A percentile compares a stretch with the other conserved stretches of the same genome.
Evolutionary conservation across 1,140 invertebrate species (phyloP).

Genomic region (Diachasma alloeum): DNA sequence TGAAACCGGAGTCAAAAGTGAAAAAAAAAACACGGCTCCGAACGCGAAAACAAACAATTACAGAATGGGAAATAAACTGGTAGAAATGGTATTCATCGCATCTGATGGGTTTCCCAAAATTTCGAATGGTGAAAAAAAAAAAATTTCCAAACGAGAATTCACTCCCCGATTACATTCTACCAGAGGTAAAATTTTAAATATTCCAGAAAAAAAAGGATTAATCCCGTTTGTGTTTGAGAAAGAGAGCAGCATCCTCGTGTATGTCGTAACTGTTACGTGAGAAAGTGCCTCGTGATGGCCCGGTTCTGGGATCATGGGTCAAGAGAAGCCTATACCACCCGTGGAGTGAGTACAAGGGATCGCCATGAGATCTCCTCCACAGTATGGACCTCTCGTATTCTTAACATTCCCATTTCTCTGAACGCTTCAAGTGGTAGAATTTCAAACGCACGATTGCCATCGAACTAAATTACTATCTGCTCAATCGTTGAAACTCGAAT

Average conservation of each 20-base stretch:
- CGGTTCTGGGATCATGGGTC: constrained; percentile 59
- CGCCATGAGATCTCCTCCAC: constrained; percentile 8
- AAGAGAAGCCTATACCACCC: constrained; percentile 51
- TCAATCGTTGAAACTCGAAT: neutral
- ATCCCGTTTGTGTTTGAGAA: neutral
- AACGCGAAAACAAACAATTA: neutral
- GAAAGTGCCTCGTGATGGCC: constrained; percentile 55
- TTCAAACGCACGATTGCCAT: constrained; percentile 7
- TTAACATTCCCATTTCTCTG: neutral
- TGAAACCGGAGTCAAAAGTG: neutral
- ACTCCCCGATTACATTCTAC: neutral
- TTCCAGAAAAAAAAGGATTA: neutral
- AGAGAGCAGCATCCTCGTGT: constrained; percentile 8
- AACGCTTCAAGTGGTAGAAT: constrained; percentile 1
- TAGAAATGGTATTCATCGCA: neutral
- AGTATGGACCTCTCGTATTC: neutral
- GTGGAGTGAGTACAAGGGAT: constrained; percentile 4
- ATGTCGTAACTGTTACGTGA: constrained; percentile 61
- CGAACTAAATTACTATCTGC: neutral
- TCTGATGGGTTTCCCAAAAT: neutral
- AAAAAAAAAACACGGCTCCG: neutral
- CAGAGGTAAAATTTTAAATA: neutral
- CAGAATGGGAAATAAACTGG: neutral
- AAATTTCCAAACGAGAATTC: neutral
- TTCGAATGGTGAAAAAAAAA: neutral